Conservation (phyloP, 2,797 vertebrate species). For the Hydrolagus colliei region DNA sequence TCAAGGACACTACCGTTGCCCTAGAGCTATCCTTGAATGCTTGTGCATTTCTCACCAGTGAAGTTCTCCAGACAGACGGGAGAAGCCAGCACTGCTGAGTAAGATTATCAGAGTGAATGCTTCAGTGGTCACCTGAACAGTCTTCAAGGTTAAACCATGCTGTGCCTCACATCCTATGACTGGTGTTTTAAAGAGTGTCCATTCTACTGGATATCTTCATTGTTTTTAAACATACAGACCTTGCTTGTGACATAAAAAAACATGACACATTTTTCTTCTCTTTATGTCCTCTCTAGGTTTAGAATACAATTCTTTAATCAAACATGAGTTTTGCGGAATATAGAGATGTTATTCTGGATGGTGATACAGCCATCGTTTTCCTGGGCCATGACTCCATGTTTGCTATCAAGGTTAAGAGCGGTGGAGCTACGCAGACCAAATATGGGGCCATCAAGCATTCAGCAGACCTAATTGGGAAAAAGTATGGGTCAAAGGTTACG, state of each 20-base stretch:
- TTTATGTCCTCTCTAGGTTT: neutral
- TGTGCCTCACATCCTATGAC: no score
- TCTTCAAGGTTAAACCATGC: no score
- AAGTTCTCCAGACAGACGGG: neutral
- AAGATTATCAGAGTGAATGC: neutral
- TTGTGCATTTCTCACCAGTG: no score
- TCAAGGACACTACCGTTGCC: no score
- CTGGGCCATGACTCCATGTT: conserved; percentile 82
- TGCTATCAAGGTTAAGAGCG: conserved; percentile 77
- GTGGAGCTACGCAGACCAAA: conserved; percentile 84
- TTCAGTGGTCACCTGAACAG: neutral
- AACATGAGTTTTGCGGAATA: conserved; percentile 90
- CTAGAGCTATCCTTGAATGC: no score
- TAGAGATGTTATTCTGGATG: conserved; percentile 72
- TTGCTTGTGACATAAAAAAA: neutral
- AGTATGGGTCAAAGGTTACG: conserved; percentile 85
- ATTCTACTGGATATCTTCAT: neutral
- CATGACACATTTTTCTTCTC: neutral
- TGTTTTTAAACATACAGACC: neutral
- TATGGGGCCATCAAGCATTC: conserved; percentile 89
- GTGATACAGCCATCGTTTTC: conserved; percentile 84
- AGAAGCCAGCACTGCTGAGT: neutral
- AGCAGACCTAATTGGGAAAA: conserved; percentile 79
- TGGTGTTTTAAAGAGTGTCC: neutral
- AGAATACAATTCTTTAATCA: neutral